Evolutionary conservation across 2,113 vertebrate species (phyloP).

Genomic region (Litocranius walleri): DNA sequence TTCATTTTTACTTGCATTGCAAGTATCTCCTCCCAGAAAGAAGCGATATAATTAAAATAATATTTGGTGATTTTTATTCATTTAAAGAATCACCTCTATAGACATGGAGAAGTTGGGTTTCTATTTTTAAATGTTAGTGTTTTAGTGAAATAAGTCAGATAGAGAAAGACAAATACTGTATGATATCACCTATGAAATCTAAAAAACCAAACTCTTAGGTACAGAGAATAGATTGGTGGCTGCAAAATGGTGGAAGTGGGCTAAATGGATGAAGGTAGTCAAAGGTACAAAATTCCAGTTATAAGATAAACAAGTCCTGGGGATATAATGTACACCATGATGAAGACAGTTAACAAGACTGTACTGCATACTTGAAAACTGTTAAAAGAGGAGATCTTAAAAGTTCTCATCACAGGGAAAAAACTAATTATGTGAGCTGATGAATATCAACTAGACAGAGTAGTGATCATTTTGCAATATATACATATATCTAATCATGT

Average conservation of each 20-base stretch:
- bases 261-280: background rate
- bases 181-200: background rate
- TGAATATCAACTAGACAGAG: background rate
- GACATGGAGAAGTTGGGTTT: background rate
- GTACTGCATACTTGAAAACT: background rate
- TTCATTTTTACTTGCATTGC: background rate
- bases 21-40: background rate
- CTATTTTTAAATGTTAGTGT: background rate
- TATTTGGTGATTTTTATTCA: background rate
- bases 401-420: background rate
- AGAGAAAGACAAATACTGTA: background rate
- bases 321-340: background rate
- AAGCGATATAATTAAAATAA: constrained; percentile 24
- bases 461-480: background rate
- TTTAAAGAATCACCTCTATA: background rate
- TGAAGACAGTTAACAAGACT: background rate
- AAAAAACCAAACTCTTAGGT: background rate
- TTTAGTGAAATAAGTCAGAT: background rate
- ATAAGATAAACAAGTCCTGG: background rate
- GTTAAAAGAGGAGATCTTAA: background rate
- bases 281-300: background rate
- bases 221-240: background rate
- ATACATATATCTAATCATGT: background rate
- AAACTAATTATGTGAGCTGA: background rate
- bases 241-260: background rate